A percentile compares a stretch with the other conserved stretches of the same genome.
Conservation (phyloP, 2,888 invertebrate species). For the Euphydryas editha region DNA sequence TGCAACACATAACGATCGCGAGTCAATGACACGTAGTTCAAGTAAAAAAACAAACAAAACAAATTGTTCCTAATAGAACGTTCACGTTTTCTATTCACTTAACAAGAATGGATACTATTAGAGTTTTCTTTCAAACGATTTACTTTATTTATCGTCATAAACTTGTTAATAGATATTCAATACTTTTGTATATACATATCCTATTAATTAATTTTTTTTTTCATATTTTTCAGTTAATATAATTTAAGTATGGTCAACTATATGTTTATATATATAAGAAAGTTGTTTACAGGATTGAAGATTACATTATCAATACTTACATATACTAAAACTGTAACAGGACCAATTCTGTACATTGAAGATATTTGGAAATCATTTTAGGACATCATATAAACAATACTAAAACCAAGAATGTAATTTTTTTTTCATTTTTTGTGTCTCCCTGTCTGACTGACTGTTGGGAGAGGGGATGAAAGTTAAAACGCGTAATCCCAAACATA, state of each 20-base stretch:
- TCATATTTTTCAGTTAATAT: neutral
- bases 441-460: too few species aligned
- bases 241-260: neutral
- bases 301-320: too few species aligned
- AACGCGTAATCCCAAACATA: too few species aligned
- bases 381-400: too few species aligned
- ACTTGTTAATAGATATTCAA: constrained; percentile 11
- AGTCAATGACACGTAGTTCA: neutral
- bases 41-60: constrained; percentile 22
- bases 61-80: constrained; percentile 23
- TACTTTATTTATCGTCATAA: constrained; percentile 17
- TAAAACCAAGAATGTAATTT: too few species aligned
- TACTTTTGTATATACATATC: neutral
- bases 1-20: neutral
- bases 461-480: too few species aligned
- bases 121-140: constrained; percentile 14
- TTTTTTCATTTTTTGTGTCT: too few species aligned
- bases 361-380: too few species aligned
- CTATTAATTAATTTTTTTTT: neutral
- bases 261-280: neutral
- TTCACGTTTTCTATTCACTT: constrained; percentile 24
- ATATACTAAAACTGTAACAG: too few species aligned
- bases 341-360: too few species aligned
- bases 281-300: too few species aligned
- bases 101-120: constrained; percentile 22